Percentiles rank a stretch among this genome's conserved stretches.
Conservation (phyloP, 2,797 vertebrate species). For the Natrix natrix region DNA sequence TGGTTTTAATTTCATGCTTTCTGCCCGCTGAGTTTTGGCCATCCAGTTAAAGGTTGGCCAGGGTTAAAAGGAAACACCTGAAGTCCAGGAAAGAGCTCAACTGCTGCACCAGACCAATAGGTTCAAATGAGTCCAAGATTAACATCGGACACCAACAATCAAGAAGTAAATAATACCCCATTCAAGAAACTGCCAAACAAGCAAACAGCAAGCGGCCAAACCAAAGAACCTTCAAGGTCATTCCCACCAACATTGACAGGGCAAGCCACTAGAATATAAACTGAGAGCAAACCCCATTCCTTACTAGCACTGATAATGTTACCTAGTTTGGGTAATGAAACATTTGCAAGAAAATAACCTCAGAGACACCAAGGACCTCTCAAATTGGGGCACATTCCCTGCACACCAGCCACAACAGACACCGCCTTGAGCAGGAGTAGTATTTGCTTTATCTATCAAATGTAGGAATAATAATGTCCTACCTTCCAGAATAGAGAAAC, state of each 20-base stretch:
- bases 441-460: background rate
- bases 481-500: background rate
- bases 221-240: background rate
- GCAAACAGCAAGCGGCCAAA: background rate
- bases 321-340: background rate
- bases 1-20: background rate
- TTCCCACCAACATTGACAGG: background rate
- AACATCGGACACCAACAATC: background rate
- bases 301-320: background rate
- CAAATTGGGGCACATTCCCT: background rate
- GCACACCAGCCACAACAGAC: background rate
- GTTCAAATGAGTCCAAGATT: no score
- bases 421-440: background rate
- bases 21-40: no score
- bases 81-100: conserved; percentile 72
- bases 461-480: background rate
- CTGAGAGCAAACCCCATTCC: background rate
- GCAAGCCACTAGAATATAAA: background rate
- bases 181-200: background rate
- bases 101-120: background rate
- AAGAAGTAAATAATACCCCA: background rate
- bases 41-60: accelerated
- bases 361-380: background rate
- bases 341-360: background rate
- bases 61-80: background rate